A percentile compares a stretch with the other conserved stretches of the same genome.
Conservation (phyloP, 1,140 invertebrate species). For the Scaptodrosophila lebanonensis region DNA sequence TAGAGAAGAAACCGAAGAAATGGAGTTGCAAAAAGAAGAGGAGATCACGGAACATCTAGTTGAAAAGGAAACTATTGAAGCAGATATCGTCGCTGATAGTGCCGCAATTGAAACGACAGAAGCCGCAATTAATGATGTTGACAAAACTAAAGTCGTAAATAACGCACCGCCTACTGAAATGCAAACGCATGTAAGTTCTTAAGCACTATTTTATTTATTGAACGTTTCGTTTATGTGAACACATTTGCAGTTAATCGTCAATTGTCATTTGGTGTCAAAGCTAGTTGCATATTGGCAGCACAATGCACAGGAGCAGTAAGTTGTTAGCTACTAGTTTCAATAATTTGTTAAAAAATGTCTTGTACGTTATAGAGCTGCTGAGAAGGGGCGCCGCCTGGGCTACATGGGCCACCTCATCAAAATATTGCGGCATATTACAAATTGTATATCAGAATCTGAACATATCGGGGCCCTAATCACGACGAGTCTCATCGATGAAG, state of each 20-base stretch:
- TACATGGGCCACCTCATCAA: slow-evolving; percentile 89
- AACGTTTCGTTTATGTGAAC: not conserved
- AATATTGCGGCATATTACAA: slow-evolving; percentile 78
- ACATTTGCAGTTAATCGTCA: slow-evolving; percentile 82
- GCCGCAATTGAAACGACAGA: slow-evolving; percentile 24
- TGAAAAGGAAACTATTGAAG: slow-evolving; percentile 13
- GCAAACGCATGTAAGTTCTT: slow-evolving; percentile 64
- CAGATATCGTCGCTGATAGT: not conserved
- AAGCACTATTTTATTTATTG: not conserved
- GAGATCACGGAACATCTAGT: slow-evolving; percentile 25
- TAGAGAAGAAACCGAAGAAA: slow-evolving; percentile 6
- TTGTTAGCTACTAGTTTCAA: slow-evolving; percentile 50
- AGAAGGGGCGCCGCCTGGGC: slow-evolving; percentile 79
- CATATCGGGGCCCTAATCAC: slow-evolving; percentile 73
- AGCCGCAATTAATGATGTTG: slow-evolving; percentile 47
- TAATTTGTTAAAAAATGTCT: not conserved
- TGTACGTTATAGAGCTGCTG: slow-evolving; percentile 36
- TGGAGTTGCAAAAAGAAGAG: not conserved
- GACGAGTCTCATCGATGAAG: slow-evolving; percentile 51
- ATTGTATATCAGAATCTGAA: slow-evolving; percentile 70
- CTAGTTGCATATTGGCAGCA: slow-evolving; percentile 83
- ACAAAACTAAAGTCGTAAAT: slow-evolving; percentile 43
- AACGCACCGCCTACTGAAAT: slow-evolving; percentile 61
- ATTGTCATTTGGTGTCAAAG: slow-evolving; percentile 82
- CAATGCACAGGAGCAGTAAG: slow-evolving; percentile 81